Percentiles rank a stretch among this genome's conserved stretches.
phyloP scores from a whole-genome alignment of 2,113 vertebrate species.

The Calyptomena viridis region DNA sequence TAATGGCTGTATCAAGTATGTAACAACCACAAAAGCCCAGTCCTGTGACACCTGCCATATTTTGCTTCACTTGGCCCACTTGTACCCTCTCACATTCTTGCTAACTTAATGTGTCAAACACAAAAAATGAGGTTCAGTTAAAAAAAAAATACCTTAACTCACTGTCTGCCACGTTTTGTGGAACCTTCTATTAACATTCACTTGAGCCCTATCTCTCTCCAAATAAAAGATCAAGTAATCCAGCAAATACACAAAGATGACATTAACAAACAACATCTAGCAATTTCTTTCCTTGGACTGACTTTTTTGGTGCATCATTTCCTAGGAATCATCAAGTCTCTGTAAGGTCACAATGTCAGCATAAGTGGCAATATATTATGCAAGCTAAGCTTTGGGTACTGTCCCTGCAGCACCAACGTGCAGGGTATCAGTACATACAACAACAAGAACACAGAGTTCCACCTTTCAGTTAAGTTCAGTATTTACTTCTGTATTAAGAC shows the following conservation, averaged over 20 bases:
- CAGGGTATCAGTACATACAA: not conserved
- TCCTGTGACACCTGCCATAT: not conserved
- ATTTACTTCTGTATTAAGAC: not conserved
- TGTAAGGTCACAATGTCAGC: not conserved
- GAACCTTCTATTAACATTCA: not conserved
- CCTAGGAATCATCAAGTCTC: not conserved
- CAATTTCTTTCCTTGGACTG: not conserved
- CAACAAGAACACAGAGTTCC: not conserved
- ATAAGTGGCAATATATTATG: not conserved
- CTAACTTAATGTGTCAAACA: not conserved
- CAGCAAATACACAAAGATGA: not conserved
- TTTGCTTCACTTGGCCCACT: not conserved
- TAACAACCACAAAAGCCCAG: not conserved
- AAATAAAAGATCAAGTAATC: not conserved
- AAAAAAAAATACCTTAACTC: not conserved
- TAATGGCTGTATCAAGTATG: not conserved
- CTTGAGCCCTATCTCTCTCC: not conserved
- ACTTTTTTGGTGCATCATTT: not conserved
- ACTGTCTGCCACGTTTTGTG: too few species aligned
- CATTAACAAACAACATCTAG: not conserved
- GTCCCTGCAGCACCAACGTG: not conserved
- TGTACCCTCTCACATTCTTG: not conserved
- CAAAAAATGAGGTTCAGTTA: not conserved
- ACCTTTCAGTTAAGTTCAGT: not conserved
- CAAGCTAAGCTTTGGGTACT: not conserved